Base-by-base conservation (phyloP, 2,888 invertebrate species). In the Xiphydria camelus region DNA sequence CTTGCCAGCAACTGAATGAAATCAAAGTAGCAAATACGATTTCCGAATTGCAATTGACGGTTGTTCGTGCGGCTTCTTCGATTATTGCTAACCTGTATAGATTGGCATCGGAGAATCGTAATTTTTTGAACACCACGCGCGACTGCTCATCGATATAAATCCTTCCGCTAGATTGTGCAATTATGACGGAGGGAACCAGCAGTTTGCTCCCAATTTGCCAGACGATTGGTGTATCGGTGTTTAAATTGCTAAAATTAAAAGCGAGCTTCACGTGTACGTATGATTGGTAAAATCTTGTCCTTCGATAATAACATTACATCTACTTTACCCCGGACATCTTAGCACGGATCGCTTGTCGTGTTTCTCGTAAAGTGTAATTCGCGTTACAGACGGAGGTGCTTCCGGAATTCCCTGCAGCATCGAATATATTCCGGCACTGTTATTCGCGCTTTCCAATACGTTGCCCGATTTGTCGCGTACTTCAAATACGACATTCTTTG, bases 1-100 rank as follows among this genome's bases (percentile, higher is more conserved):
- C 70, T 64, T 84, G 83, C 86, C 86, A 87, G 66, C 88, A 88
- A 67, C 86, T 87, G 70, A 68, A n/a, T n/a, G n/a, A n/a, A n/a
- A n/a, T n/a, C n/a, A n/a, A 75, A 55, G 49, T 47, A 41, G 22
- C 35, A 44, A 6, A 7, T 29, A 14, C 14, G 15, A 29, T 3
- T 7, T 29, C 29, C 12, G 15, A 4, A 14, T 29, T 12, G 12
- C 15, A 6, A 12, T 29, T 14, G 6, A 12, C 2, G 3, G 4
- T 9, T 4, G 29, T 29, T 10, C 14, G 12, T 10, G 15, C 12
- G 29, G n/a, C n/a, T n/a, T n/a, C n/a, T n/a, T n/a, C n/a, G n/a
- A n/a, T n/a, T n/a, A n/a, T n/a, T n/a, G n/a, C n/a, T n/a, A 64
- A 82, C 84, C 83, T 85, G 69, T 85, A 86, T 33, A 82, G 67